Percentiles rank a stretch among this genome's conserved stretches.
Evolutionary conservation across 2,797 vertebrate species (phyloP).

Genomic region (Muraenolepis orangiensis): DNA sequence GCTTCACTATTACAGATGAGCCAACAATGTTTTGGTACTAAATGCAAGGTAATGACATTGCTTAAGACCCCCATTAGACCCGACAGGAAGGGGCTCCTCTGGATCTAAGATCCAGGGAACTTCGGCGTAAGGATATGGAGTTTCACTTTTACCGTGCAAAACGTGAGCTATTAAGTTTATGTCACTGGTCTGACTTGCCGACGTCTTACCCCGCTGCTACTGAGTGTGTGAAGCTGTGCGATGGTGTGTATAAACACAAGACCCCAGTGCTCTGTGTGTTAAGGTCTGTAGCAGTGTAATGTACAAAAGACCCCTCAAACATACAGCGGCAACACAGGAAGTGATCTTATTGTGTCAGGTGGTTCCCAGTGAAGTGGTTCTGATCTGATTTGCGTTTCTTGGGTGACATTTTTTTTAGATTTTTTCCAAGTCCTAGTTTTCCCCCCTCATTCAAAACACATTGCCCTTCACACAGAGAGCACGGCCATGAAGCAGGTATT

Average conservation of each 20-base stretch:
- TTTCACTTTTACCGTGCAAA: not conserved
- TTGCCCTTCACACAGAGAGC: slow-evolving; percentile 1
- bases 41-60: not conserved
- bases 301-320: not conserved
- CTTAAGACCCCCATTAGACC: not conserved
- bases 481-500: not conserved
- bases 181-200: not conserved
- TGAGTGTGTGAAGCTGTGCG: not conserved
- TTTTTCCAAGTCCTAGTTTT: not conserved
- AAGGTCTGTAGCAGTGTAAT: not conserved
- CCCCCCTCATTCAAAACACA: not conserved
- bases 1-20: not conserved
- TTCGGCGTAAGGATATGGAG: not conserved
- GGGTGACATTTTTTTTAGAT: too few species aligned
- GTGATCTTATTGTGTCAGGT: slow-evolving; percentile 34
- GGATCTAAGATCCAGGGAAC: not conserved
- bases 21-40: not conserved
- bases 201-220: not conserved
- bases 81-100: too few species aligned
- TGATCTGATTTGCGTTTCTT: too few species aligned
- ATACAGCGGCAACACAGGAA: slow-evolving; percentile 49
- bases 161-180: not conserved
- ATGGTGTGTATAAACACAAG: too few species aligned
- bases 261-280: not conserved
- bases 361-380: slow-evolving; percentile 57